These are phyloP conservation scores for Phymastichus coffea DNA, from an alignment of 1,140 invertebrate species.

Conservation along the genomic window DNA sequence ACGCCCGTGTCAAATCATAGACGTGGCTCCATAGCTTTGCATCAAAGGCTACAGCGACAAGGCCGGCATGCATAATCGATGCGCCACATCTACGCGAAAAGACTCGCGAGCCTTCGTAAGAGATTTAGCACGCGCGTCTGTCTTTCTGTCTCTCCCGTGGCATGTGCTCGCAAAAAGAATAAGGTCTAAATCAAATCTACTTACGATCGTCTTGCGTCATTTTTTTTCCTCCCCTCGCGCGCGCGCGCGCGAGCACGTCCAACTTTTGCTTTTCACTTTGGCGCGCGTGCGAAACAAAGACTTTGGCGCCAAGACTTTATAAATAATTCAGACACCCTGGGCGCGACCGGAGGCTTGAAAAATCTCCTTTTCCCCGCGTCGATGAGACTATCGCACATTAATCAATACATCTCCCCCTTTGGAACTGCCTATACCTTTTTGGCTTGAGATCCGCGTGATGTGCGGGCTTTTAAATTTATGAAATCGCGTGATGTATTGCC, in stretches of 20 bases:
- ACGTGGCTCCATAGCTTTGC: no score
- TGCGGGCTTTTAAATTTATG: conserved; percentile 42
- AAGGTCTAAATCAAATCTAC: conserved; percentile 23
- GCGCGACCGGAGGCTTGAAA: conserved; percentile 43
- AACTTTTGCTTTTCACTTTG: conserved; percentile 12
- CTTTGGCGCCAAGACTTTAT: conserved; percentile 46
- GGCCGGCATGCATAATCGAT: conserved; percentile 14
- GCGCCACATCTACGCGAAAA: not conserved
- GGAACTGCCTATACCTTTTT: conserved; percentile 35
- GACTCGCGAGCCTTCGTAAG: no score
- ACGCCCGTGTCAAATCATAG: no score
- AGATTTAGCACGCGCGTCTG: not conserved
- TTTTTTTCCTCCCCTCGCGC: conserved; percentile 10
- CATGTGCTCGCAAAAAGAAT: not conserved
- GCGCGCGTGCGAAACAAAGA: conserved; percentile 32
- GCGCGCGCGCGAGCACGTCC: not conserved
- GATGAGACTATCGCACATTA: conserved; percentile 38
- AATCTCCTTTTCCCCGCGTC: conserved; percentile 36
- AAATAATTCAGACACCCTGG: conserved; percentile 40
- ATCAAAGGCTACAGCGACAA: no score
- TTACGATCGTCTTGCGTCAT: conserved; percentile 14
- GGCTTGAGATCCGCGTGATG: conserved; percentile 11
- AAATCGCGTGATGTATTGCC: conserved; percentile 50
- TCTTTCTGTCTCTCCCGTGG: no score
- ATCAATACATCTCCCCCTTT: conserved; percentile 45